These are phyloP conservation scores for Eupithecia insigniata DNA, from an alignment of 2,888 invertebrate species.

Conservation along the genomic window DNA sequence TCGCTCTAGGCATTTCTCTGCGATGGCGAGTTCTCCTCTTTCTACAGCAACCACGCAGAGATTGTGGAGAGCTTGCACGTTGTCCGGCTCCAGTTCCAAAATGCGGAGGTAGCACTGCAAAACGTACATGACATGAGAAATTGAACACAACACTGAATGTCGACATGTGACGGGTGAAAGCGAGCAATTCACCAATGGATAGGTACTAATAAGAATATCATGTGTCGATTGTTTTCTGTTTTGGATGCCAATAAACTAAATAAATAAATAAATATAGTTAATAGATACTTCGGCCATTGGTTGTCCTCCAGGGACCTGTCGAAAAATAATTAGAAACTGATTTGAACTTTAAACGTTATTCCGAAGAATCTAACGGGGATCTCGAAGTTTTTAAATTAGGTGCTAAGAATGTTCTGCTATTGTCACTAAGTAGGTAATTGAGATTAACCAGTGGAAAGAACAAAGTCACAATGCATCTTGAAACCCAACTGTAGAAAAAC, in stretches of 20 bases:
- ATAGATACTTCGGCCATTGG: neutral
- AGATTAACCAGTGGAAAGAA: neutral
- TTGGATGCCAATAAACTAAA: too few species aligned
- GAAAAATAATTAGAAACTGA: too few species aligned
- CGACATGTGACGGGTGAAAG: too few species aligned
- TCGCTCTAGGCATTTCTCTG: slow-evolving; percentile 92
- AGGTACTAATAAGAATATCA: too few species aligned
- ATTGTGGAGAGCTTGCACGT: slow-evolving; percentile 97
- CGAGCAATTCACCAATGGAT: neutral
- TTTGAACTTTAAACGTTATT: too few species aligned
- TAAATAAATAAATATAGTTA: too few species aligned
- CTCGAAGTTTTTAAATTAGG: neutral
- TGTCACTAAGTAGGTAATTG: neutral
- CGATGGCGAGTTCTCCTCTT: slow-evolving; percentile 92
- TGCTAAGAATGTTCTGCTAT: too few species aligned
- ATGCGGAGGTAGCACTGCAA: slow-evolving; percentile 94
- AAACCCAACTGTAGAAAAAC: neutral
- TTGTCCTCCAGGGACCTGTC: too few species aligned
- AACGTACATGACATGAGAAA: slow-evolving; percentile 2
- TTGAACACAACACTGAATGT: neutral
- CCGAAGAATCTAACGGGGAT: neutral
- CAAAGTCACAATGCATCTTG: neutral
- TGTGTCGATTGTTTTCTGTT: too few species aligned
- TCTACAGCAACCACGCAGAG: slow-evolving; percentile 98
- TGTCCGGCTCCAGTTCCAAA: slow-evolving; percentile 92